Evolutionary conservation across 2,797 vertebrate species (phyloP), one percentile per base, ranked within the genome.

Genomic region (Tokudaia tokunoshimensis): DNA sequence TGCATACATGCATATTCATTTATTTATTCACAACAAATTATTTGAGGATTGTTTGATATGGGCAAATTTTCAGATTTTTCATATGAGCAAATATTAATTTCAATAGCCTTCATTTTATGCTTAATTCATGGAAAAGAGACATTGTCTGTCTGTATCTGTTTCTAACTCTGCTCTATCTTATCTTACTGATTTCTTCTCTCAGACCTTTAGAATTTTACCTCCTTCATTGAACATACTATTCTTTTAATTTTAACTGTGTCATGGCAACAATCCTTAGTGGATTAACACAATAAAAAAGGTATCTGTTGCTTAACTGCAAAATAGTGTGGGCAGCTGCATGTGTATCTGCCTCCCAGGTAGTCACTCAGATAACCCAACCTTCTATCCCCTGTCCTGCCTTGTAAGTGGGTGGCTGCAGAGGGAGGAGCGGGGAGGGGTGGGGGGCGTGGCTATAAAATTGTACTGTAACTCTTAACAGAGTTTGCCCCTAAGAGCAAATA

Each of bases 31-130:
- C 10, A 96, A 47, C 20, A 92, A 47, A 84, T 84, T 93, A 94
- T 84, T 95, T 92, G 44, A 61, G 3, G 20, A 29, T 91, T 95
- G 22, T 96, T 95, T 96, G 87, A 85, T 91, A 47, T 31, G 59
- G 26, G 83, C 50, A 89, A 85, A 93, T 91, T 78, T 76, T 44
- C 29, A 63, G 50, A 63, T 85, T 92, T 93, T 95, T 94, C 47
- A 47, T 47, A 81, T 61, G 76, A 89, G 52, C 47, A 83, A 87
- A 78, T 57, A 9, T 93, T 94, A 67, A 72, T 76, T 90, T 94
- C 78, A 84, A n/a, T 89, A 83, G 26, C 55, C 12, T 87, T 92
- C 85, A 83, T 83, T 95, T 95, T 20, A 20, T 79, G 11, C 55
- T 91, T 89, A 63, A 57, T 89, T 93, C 70, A 91, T 50, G 37